Evolutionary conservation across 2,113 vertebrate genomes (phyloP).

Genomic region (Psophia crepitans): DNA sequence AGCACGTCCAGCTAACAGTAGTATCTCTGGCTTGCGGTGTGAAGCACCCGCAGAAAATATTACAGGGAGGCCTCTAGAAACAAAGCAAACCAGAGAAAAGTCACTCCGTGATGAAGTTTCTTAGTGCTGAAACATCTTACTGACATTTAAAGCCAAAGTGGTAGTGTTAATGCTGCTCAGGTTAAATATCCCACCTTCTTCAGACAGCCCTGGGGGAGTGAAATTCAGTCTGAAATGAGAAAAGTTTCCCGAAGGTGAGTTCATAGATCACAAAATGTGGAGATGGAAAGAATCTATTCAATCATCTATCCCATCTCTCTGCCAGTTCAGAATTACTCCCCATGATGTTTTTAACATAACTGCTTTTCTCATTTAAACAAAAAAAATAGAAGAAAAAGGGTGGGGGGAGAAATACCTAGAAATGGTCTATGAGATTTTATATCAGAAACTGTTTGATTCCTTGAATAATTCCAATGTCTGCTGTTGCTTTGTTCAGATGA

Average conservation of each 20-base stretch:
- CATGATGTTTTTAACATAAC: conserved; percentile 38
- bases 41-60: neutral
- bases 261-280: conserved; percentile 14
- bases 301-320: conserved; percentile 16
- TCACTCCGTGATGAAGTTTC: neutral
- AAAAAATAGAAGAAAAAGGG: no score
- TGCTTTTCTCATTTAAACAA: conserved; percentile 37
- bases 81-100: neutral
- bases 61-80: neutral
- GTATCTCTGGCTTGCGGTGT: neutral
- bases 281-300: conserved; percentile 59
- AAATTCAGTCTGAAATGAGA: neutral
- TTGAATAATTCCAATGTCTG: neutral
- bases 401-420: neutral
- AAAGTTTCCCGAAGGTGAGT: conserved; percentile 44
- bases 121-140: neutral
- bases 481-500: neutral
- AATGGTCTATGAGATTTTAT: neutral
- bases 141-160: neutral
- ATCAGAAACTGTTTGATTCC: neutral
- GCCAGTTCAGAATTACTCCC: conserved; percentile 50
- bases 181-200: neutral
- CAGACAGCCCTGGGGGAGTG: neutral
- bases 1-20: neutral
- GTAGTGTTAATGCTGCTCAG: neutral